Evolutionary conservation across 53 echinoderm and acorn worm genomes (phyloP), one percentile per base, ranked within the genome.

Genomic region (Paracentrotus lividus): DNA sequence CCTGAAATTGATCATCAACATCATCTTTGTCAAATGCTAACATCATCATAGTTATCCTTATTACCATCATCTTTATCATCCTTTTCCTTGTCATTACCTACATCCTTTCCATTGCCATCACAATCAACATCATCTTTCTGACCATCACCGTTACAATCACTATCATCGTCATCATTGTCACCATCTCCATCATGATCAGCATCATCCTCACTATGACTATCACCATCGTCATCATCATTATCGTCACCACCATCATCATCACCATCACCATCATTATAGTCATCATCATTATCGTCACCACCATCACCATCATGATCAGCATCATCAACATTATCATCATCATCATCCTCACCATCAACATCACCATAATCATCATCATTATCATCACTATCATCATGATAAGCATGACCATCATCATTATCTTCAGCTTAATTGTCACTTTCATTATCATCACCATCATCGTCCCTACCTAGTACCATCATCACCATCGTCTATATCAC

Each of bases 11-110:
- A 57, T 55, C 55, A 55, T 7, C 55, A 55, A 7, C 55, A 55
- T 20, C 49, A 86, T 26, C 86, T 33, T 42, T 8, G 9, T 93
- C 38, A 55, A n/a, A 59, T 57, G 57, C 40, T 32, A 89, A 3
- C 90, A 89, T 14, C 77, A 44, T 26, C 38, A 54, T 42, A 49
- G 47, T 75, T 77, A 77, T 43, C 92, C 76, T n/a, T 77, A 91
- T 44, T 77, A 91, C 45, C 77, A 77, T 91, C 85, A 93, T 85
- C 93, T 85, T 55, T 51, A 91, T 36, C 0, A 75, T 91, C 92
- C 76, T 77, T 27, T 45, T 91, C 77, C 76, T 26, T 49, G 44
- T 91, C 76, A 91, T 43, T 51, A 91, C 44, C 43, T 43, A 43
- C 76, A 91, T 76, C 43, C 76, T 78, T 26, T 45, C 45, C 51